Conservation (phyloP, 2,888 invertebrate species). For the Elaeidobius kamerunicus region DNA sequence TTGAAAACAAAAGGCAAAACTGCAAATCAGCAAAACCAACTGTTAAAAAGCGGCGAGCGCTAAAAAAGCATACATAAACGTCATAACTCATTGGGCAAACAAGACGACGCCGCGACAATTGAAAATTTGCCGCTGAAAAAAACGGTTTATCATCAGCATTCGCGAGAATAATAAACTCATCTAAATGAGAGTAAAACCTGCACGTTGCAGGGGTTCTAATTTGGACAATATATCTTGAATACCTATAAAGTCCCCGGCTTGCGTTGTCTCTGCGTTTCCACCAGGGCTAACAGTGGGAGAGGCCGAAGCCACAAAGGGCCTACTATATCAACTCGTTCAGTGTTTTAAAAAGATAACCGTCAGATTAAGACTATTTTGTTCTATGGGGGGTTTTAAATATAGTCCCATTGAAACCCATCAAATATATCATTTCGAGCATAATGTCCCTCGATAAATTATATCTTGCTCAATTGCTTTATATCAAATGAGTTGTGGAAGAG, state of each 20-base stretch:
- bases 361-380: no score
- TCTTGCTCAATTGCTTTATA: no score
- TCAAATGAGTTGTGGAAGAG: no score
- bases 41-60: neutral
- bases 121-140: constrained; percentile 29
- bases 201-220: constrained; percentile 37
- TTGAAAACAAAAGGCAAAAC: constrained; percentile 4
- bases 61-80: constrained; percentile 15
- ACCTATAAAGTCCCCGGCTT: constrained; percentile 41
- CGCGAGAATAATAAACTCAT: constrained; percentile 40
- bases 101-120: constrained; percentile 28
- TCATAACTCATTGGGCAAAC: constrained; percentile 22
- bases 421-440: no score
- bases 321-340: constrained; percentile 19
- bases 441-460: no score
- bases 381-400: no score
- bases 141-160: constrained; percentile 30
- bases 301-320: constrained; percentile 20
- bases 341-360: no score
- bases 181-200: constrained; percentile 41
- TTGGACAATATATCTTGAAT: constrained; percentile 43
- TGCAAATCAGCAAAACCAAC: constrained; percentile 4
- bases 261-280: constrained; percentile 37
- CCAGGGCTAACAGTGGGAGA: constrained; percentile 28
- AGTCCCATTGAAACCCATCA: no score